Conservation (phyloP, 2,113 vertebrate genomes). For the Eidolon helvum region DNA sequence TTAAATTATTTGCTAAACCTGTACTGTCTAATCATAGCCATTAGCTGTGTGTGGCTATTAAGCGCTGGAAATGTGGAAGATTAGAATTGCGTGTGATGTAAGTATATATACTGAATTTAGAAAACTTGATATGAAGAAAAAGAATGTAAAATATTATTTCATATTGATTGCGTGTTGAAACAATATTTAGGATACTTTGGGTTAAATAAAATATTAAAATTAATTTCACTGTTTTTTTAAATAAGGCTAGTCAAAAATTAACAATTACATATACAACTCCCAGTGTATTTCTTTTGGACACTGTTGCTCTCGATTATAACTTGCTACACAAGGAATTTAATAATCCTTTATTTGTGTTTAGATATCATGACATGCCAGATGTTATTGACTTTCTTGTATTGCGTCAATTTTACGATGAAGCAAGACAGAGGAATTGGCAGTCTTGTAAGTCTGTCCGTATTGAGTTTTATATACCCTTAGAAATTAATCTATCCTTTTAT, state of each 20-base stretch:
- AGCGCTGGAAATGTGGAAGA: background rate
- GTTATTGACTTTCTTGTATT: constrained; percentile 98
- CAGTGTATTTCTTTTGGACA: background rate
- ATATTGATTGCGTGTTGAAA: background rate
- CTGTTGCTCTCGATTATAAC: background rate
- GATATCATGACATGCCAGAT: constrained; percentile 99
- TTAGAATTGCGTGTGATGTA: background rate
- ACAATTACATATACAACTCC: background rate
- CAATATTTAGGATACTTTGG: background rate
- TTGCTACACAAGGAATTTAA: background rate
- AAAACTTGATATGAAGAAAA: background rate
- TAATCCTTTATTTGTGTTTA: constrained; percentile 69
- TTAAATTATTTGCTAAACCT: background rate
- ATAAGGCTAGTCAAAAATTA: background rate
- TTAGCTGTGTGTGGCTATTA: background rate
- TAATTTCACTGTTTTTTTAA: background rate
- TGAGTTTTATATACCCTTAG: background rate
- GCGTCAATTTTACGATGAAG: constrained; percentile 95
- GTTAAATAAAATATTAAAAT: constrained; percentile 20
- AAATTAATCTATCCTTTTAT: background rate
- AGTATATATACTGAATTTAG: background rate
- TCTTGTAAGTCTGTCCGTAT: constrained; percentile 85
- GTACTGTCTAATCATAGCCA: background rate
- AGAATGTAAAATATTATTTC: background rate
- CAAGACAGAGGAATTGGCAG: constrained; percentile 93